phyloP scores from a whole-genome alignment of 2,888 invertebrate genomes.

The Cantharis nigra region DNA sequence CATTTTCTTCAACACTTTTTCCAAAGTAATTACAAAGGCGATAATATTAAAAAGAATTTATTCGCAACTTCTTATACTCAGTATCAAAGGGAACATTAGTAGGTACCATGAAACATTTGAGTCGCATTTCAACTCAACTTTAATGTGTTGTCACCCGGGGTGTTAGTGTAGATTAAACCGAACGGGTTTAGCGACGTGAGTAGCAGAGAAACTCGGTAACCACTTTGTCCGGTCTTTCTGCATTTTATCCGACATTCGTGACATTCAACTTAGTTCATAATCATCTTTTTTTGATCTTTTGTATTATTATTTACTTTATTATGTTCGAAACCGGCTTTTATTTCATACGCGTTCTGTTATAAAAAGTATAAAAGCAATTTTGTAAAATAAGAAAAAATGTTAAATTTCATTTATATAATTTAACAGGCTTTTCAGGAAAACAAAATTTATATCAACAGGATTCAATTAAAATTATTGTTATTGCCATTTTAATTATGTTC shows the following conservation, averaged over 20 bases:
- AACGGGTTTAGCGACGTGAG: constrained; percentile 22
- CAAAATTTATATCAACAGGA: neutral
- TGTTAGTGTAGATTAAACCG: constrained; percentile 25
- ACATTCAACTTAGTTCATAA: constrained; percentile 20
- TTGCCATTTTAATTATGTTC: neutral
- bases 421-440: too few species aligned
- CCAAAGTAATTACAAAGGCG: neutral
- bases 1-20: neutral
- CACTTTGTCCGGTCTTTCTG: constrained; percentile 25
- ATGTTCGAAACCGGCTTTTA: constrained; percentile 11
- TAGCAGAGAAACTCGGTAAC: constrained; percentile 10
- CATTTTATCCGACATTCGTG: constrained; percentile 26
- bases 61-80: neutral
- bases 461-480: neutral
- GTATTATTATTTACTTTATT: constrained; percentile 17
- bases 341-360: neutral
- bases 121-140: constrained; percentile 24
- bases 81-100: constrained; percentile 13
- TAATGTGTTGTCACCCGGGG: constrained; percentile 24
- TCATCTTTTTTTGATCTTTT: constrained; percentile 21
- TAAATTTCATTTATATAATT: neutral
- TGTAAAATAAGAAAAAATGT: neutral
- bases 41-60: neutral
- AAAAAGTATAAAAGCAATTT: neutral
- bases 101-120: constrained; percentile 17